Conservation (phyloP, 1,140 invertebrate genomes). For the Scaptomyza hsui region DNA sequence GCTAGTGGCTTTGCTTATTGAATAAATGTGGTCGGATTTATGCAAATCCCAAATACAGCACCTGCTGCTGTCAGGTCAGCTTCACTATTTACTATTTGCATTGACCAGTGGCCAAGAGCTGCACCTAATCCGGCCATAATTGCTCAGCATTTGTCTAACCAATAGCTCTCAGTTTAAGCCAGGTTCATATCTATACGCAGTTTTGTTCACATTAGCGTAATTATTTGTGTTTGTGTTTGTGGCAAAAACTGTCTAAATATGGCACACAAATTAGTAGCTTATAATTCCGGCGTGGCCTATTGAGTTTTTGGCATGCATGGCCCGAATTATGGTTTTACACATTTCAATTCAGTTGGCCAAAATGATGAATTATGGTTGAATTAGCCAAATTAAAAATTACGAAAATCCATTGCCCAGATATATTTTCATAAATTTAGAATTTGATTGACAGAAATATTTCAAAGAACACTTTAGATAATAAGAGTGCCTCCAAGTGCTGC, state of each 20-base stretch:
- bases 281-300: slow-evolving; percentile 32
- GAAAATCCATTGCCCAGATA: background rate
- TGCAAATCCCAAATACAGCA: slow-evolving; percentile 60
- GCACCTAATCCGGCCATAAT: slow-evolving; percentile 70
- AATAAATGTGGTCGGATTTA: slow-evolving; percentile 72
- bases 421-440: slow-evolving; percentile 15
- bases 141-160: slow-evolving; percentile 69
- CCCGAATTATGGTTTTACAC: slow-evolving; percentile 48
- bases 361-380: slow-evolving; percentile 54
- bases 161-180: slow-evolving; percentile 18
- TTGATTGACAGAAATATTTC: slow-evolving; percentile 6
- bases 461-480: slow-evolving; percentile 33
- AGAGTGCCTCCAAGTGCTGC: slow-evolving; percentile 59
- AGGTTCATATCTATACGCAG: slow-evolving; percentile 1
- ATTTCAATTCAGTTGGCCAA: slow-evolving; percentile 52
- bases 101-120: slow-evolving; percentile 14
- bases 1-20: slow-evolving; percentile 55
- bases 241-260: slow-evolving; percentile 39
- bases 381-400: slow-evolving; percentile 12
- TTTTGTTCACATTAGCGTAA: slow-evolving; percentile 65
- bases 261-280: slow-evolving; percentile 68
- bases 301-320: slow-evolving; percentile 49
- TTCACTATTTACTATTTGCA: slow-evolving; percentile 14
- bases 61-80: background rate
- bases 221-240: slow-evolving; percentile 49